Evolutionary conservation across 2,888 invertebrate genomes (phyloP).

Genomic region (Dolichopus griseipennis): DNA sequence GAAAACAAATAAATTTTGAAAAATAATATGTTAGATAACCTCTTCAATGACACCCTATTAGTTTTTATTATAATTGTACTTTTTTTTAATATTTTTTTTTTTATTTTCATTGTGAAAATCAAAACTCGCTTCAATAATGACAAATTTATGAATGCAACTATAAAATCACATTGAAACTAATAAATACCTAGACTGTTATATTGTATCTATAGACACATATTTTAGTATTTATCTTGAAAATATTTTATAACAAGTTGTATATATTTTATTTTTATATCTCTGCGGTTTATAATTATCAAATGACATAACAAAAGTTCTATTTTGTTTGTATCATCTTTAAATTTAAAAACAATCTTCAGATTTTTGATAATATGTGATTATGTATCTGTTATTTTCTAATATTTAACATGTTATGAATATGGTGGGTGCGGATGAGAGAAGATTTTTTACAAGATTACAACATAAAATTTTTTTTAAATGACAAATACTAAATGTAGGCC

Average conservation of each 20-base stretch:
- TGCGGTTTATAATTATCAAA: background rate
- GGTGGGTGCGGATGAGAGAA: background rate
- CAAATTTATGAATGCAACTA: background rate
- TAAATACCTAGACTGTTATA: background rate
- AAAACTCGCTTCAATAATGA: background rate
- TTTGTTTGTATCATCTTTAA: background rate
- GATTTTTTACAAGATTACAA: background rate
- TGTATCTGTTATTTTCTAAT: too few species aligned
- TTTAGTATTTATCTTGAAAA: background rate
- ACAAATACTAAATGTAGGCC: too few species aligned
- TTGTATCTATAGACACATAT: background rate
- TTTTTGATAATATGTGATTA: background rate
- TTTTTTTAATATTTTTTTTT: background rate
- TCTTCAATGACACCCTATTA: slow-evolving; percentile 6
- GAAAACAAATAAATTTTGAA: too few species aligned
- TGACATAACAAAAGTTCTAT: slow-evolving; percentile 6
- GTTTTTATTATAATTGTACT: background rate
- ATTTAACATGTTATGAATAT: too few species aligned
- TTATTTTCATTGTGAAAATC: background rate
- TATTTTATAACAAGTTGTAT: slow-evolving; percentile 1
- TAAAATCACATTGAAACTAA: background rate
- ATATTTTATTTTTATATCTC: background rate
- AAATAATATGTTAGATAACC: background rate
- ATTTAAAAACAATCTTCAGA: background rate
- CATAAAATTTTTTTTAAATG: too few species aligned